Conservation (phyloP, 2,888 invertebrate genomes). For the Chrysopilus asiliformis region DNA sequence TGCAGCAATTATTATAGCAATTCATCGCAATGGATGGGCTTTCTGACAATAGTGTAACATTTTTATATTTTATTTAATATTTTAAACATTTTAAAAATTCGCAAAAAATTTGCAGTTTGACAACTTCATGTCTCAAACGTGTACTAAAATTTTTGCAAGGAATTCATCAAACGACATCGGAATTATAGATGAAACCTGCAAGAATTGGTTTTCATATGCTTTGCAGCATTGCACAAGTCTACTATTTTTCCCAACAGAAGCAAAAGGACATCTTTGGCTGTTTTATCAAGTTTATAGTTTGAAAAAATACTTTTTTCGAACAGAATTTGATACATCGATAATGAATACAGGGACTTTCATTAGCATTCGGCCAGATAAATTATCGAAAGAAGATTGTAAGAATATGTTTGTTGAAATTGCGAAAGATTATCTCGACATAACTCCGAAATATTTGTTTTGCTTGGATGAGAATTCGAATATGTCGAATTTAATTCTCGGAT, state of each 20-base stretch:
- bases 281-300: slow-evolving; percentile 5
- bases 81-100: too few relatives aligned
- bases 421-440: slow-evolving; percentile 9
- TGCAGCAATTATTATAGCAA: too few relatives aligned
- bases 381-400: slow-evolving; percentile 8
- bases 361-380: slow-evolving; percentile 4
- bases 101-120: slow-evolving; percentile 8
- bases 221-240: slow-evolving; percentile 8
- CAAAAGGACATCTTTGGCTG: slow-evolving; percentile 4
- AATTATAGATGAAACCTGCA: slow-evolving; percentile 3
- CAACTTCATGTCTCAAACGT: slow-evolving; percentile 10
- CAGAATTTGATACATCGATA: neutral
- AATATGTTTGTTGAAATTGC: slow-evolving; percentile 8
- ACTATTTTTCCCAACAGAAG: slow-evolving; percentile 7
- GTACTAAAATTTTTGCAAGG: slow-evolving; percentile 10
- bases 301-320: neutral
- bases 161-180: slow-evolving; percentile 4
- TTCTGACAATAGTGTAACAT: too few relatives aligned
- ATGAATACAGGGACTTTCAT: slow-evolving; percentile 1
- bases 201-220: slow-evolving; percentile 9
- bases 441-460: slow-evolving; percentile 7
- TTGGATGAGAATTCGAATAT: slow-evolving; percentile 8
- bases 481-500: too few relatives aligned
- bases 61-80: too few relatives aligned
- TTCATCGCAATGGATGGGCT: too few relatives aligned